Percentiles rank a stretch among this genome's conserved stretches.
phyloP scores from a whole-genome alignment of 1,140 invertebrate genomes.

The Parasteatoda tepidariorum region DNA sequence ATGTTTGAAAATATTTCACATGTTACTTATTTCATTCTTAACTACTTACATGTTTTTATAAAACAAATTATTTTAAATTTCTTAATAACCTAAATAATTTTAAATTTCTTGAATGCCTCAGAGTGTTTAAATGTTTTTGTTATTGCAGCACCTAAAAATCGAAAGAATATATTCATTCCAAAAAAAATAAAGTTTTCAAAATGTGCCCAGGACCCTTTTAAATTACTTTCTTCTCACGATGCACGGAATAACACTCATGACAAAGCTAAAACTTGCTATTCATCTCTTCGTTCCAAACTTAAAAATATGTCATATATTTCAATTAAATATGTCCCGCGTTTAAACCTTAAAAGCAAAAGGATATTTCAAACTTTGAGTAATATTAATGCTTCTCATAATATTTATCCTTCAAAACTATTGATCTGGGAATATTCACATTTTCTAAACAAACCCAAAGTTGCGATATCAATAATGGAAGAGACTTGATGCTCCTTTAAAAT shows the following conservation, averaged over 20 bases:
- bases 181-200: too few species aligned
- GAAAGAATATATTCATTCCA: too few species aligned
- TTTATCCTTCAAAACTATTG: not conserved
- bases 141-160: too few species aligned
- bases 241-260: not conserved
- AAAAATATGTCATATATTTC: not conserved
- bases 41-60: not conserved
- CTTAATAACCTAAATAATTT: not conserved
- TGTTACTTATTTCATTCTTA: too few species aligned
- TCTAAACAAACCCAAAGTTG: constrained; percentile 2
- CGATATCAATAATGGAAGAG: constrained; percentile 16
- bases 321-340: not conserved
- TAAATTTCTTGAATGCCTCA: not conserved
- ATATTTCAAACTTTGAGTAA: not conserved
- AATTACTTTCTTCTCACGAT: too few species aligned
- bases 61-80: not conserved
- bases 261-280: not conserved
- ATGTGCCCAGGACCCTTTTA: too few species aligned
- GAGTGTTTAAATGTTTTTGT: not conserved
- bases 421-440: not conserved
- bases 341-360: not conserved
- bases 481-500: constrained; percentile 11
- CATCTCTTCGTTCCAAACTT: not conserved
- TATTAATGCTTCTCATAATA: constrained; percentile 19
- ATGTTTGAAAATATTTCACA: too few species aligned